Evolutionary conservation across 1,140 invertebrate genomes (phyloP).

Genomic region (Polyergus mexicanus): DNA sequence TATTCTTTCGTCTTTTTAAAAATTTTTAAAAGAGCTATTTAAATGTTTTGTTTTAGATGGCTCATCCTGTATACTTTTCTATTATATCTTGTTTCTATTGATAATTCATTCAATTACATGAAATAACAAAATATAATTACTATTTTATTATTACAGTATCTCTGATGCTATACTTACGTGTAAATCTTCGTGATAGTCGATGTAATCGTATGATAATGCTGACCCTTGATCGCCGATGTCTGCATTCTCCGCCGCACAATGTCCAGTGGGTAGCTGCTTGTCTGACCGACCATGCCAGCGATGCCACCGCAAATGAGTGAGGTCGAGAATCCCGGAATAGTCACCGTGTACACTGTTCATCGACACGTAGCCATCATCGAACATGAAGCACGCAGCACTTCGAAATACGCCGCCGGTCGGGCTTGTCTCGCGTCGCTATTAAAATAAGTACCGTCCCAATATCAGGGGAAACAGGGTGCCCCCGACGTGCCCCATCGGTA

Average conservation of each 20-base stretch:
- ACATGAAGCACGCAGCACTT: constrained; percentile 81
- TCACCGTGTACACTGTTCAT: constrained; percentile 82
- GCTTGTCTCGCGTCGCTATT: constrained; percentile 78
- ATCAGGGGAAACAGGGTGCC: constrained; percentile 78
- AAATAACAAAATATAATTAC: not conserved
- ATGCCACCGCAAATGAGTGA: constrained; percentile 95
- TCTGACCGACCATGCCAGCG: constrained; percentile 97
- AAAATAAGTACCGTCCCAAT: constrained; percentile 79
- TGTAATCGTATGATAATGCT: constrained; percentile 89
- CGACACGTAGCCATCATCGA: constrained; percentile 82
- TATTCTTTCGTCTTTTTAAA: not conserved
- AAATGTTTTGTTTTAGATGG: not conserved
- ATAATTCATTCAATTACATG: not conserved
- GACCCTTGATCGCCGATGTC: constrained; percentile 89
- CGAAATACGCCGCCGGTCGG: constrained; percentile 79
- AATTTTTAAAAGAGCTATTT: not conserved
- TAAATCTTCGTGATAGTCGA: constrained; percentile 89
- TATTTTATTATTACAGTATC: not conserved
- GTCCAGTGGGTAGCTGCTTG: constrained; percentile 97
- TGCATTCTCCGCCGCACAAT: constrained; percentile 96
- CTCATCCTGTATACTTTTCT: not conserved
- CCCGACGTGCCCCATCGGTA: constrained; percentile 76
- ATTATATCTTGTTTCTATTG: not conserved
- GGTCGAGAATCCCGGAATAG: constrained; percentile 84
- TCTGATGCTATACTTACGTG: constrained; percentile 83